These are phyloP conservation scores for Platichthys flesus DNA, from an alignment of 2,113 vertebrate species.

Conservation along the genomic window DNA sequence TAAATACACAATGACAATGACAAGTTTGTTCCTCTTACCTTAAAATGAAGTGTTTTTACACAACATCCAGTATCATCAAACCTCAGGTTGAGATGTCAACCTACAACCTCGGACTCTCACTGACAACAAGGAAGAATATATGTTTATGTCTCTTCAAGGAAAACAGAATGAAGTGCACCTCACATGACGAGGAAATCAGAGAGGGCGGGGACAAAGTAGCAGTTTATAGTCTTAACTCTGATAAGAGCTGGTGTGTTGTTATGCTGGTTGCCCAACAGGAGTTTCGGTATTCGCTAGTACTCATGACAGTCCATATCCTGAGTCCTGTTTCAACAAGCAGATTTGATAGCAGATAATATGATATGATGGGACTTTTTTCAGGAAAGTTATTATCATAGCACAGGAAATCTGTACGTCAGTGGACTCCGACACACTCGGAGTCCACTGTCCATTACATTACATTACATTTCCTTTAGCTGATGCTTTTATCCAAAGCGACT, in stretches of 20 bases:
- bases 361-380: too few species aligned
- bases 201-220: background rate
- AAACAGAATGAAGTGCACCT: background rate
- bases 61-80: background rate
- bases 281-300: background rate
- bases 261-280: background rate
- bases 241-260: background rate
- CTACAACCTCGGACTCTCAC: background rate
- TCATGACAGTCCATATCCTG: too few species aligned
- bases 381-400: too few species aligned
- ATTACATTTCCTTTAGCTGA: too few species aligned
- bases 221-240: background rate
- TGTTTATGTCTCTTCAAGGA: background rate
- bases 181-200: slow-evolving; percentile 34
- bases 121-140: background rate
- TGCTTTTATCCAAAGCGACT: too few species aligned
- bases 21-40: slow-evolving; percentile 24
- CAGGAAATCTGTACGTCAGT: too few species aligned
- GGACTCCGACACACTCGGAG: too few species aligned
- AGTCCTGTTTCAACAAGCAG: too few species aligned
- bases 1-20: background rate
- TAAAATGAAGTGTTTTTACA: background rate
- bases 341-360: too few species aligned
- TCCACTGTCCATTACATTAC: too few species aligned
- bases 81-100: background rate